These are phyloP conservation scores for Philotrypesis tridentata DNA, from an alignment of 1,140 invertebrate genomes.

Conservation along the genomic window DNA sequence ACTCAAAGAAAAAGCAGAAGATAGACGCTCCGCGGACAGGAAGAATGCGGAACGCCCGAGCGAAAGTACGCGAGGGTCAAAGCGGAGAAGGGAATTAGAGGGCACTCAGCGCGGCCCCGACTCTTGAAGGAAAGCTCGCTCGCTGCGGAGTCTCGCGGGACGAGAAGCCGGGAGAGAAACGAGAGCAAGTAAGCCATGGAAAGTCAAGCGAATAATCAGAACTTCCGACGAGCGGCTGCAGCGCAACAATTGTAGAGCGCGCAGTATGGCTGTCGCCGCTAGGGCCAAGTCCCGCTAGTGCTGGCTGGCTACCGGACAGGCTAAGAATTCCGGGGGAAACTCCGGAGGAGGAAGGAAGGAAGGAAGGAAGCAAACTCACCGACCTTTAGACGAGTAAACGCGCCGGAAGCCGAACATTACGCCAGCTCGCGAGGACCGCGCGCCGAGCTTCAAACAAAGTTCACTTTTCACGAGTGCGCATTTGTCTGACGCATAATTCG, in stretches of 20 bases:
- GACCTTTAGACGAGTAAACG: not conserved
- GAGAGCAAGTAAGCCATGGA: slow-evolving; percentile 21
- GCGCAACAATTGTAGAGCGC: not conserved
- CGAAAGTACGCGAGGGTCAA: not conserved
- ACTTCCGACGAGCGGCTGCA: slow-evolving; percentile 23
- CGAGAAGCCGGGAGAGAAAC: not conserved
- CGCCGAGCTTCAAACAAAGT: slow-evolving; percentile 61
- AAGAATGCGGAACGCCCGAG: not conserved
- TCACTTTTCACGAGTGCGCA: slow-evolving; percentile 64
- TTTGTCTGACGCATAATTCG: slow-evolving; percentile 64
- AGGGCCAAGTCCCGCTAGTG: not conserved
- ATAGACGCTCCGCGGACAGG: not conserved
- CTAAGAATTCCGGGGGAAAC: not conserved
- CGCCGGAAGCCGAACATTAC: not conserved
- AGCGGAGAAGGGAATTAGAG: not conserved
- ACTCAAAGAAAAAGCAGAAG: not conserved
- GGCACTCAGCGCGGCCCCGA: not conserved
- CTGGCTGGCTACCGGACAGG: not conserved
- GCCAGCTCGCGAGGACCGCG: slow-evolving; percentile 40
- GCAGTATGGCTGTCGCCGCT: not conserved
- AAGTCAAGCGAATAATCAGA: slow-evolving; percentile 40
- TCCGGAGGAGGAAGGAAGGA: not conserved
- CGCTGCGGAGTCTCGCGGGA: not conserved
- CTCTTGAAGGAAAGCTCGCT: slow-evolving; percentile 4
- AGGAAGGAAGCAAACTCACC: slow-evolving; percentile 4